Evolutionary conservation across 2,888 invertebrate genomes (phyloP).

Genomic region (Xestia c-nigrum): DNA sequence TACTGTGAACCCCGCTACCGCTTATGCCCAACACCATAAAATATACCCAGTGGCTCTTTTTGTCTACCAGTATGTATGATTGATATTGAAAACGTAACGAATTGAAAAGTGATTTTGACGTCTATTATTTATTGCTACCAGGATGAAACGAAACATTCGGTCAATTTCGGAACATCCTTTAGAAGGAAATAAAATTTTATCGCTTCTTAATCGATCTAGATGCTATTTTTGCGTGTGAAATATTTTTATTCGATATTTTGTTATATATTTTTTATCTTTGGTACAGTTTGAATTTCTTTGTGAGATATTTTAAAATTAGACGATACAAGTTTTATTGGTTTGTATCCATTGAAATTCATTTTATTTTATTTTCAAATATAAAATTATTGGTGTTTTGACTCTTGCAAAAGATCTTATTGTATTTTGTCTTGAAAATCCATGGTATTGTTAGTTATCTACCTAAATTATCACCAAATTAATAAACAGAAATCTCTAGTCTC

Average conservation of each 20-base stretch:
- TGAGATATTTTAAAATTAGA: constrained; percentile 30
- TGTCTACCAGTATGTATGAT: constrained; percentile 74
- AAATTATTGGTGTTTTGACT: neutral
- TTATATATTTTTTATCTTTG: constrained; percentile 19
- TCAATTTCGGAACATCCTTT: constrained; percentile 59
- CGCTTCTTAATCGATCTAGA: constrained; percentile 56
- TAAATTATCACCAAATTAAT: neutral
- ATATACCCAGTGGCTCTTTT: constrained; percentile 74
- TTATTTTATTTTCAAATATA: neutral
- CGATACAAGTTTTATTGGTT: constrained; percentile 36
- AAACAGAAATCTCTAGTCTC: neutral
- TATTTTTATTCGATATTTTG: constrained; percentile 29
- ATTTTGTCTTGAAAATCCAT: neutral
- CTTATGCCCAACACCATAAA: constrained; percentile 58
- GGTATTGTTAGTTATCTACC: neutral
- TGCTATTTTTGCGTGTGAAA: constrained; percentile 59
- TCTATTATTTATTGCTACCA: constrained; percentile 77
- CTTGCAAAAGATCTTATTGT: neutral
- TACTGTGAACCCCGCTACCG: neutral
- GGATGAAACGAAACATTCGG: constrained; percentile 56
- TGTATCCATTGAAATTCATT: neutral
- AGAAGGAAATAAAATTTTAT: constrained; percentile 57
- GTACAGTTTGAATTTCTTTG: constrained; percentile 33
- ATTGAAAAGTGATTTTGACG: constrained; percentile 83
- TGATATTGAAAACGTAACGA: constrained; percentile 85